Percentiles rank a stretch among this genome's conserved stretches.
phyloP scores from a whole-genome alignment of 2,797 vertebrate genomes.

The Choloepus didactylus region DNA sequence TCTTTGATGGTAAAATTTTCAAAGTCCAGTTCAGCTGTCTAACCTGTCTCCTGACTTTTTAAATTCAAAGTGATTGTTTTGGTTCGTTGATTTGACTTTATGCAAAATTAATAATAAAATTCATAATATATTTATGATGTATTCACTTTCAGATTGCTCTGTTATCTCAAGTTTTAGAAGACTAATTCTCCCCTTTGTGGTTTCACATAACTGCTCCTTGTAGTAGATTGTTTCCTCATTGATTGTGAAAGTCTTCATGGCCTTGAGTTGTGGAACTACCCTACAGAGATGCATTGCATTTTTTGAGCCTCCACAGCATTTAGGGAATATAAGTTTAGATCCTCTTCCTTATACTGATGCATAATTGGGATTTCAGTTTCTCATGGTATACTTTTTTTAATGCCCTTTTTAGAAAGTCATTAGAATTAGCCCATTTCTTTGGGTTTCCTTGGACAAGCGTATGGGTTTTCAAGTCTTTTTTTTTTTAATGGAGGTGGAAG shows the following conservation, averaged over 20 bases:
- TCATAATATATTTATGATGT: neutral
- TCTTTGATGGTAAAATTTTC: neutral
- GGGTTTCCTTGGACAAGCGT: neutral
- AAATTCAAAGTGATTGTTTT: slow-evolving; percentile 45
- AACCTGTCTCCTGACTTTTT: neutral
- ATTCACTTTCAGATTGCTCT: neutral
- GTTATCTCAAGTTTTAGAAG: neutral
- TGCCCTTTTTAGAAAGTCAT: neutral
- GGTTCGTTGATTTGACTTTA: neutral
- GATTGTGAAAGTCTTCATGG: neutral
- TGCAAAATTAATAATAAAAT: no score
- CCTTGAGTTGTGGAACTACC: neutral
- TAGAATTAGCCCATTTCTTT: neutral
- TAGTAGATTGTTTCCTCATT: neutral
- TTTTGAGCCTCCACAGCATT: neutral
- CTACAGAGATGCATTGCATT: neutral
- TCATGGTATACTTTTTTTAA: neutral
- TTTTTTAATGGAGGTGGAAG: neutral
- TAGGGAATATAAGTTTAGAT: neutral
- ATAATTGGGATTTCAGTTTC: neutral
- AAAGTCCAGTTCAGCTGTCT: neutral
- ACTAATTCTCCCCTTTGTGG: neutral
- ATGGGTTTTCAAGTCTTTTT: neutral
- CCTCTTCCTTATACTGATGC: neutral
- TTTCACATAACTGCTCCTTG: neutral